Evolutionary conservation across 2,888 invertebrate species (phyloP).

Genomic region (Tortrix viridana): DNA sequence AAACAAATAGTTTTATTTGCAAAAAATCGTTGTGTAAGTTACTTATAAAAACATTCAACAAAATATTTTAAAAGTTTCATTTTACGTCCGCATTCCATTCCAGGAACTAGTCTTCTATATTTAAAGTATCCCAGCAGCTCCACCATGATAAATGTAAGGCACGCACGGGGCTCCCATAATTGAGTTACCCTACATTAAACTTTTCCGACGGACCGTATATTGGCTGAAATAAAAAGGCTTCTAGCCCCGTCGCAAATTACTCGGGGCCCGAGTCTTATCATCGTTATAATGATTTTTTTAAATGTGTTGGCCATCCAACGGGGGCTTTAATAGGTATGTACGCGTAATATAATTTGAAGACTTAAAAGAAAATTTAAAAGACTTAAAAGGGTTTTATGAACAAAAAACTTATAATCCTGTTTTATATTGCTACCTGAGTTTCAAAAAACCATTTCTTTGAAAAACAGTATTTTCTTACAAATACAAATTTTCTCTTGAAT

Average conservation of each 20-base stretch:
- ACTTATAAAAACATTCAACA: not conserved
- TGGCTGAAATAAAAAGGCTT: constrained; percentile 67
- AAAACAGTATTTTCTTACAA: too few species aligned
- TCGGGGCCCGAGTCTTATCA: constrained; percentile 60
- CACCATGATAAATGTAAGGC: constrained; percentile 55
- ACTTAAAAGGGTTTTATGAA: too few species aligned
- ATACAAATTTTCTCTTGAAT: too few species aligned
- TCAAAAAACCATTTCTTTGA: too few species aligned
- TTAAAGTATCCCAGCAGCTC: constrained; percentile 26
- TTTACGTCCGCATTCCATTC: not conserved
- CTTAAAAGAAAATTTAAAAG: too few species aligned
- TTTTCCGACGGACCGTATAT: constrained; percentile 66
- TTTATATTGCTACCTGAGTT: too few species aligned
- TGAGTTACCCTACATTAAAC: constrained; percentile 76
- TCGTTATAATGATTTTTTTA: constrained; percentile 53
- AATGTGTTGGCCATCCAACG: constrained; percentile 1
- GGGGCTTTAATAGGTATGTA: not conserved
- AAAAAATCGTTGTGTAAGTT: too few species aligned
- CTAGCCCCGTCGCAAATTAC: constrained; percentile 59
- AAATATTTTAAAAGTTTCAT: not conserved
- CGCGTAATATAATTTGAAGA: not conserved
- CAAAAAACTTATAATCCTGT: too few species aligned
- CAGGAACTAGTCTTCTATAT: constrained; percentile 12
- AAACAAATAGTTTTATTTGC: too few species aligned
- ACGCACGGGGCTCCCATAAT: constrained; percentile 62